Evolutionary conservation across 2,113 vertebrate species (phyloP), one percentile per base, ranked within the genome.

Genomic region (Campylomormyrus tamandua): DNA sequence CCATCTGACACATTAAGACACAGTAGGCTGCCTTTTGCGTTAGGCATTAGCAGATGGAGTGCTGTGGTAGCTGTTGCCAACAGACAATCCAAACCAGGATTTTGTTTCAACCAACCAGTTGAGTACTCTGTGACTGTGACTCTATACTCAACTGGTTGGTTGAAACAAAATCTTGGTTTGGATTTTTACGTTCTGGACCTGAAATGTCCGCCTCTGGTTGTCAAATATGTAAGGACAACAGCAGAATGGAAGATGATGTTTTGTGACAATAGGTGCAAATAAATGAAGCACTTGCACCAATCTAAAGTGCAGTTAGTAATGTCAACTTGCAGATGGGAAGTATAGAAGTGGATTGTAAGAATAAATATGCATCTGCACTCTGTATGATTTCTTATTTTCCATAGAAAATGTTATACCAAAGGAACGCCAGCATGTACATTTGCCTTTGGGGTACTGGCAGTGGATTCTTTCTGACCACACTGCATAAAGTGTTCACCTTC

Each of bases 1-100:
- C 35, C 70, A 52, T 85, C 74, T 87, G 87, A 84, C 62, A 50
- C 62, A 91, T 31, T 84, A 53, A 89, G 90, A 90, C 89, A 91
- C 89, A 70, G 89, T 84, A 87, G 31, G 10, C n/a, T 53, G 70
- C 45, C 85, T 89, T 50, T 86, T 74, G 89, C 74, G 90, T 91
- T 66, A 85, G 83, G 83, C 83, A 45, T 53, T 21, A 87, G 83
- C 89, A 92, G 90, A 92, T 89, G 91, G 91, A 87, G 52, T 31
- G 31, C 27, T 77, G 85, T 31, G 21, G 27, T 85, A 77, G 80
- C 83, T 58, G 83, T 42, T 42, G 39, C 39, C 3, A 42, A 42
- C 39, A 42, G 39, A 42, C 39, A 42, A 42, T 42, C 39, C 39
- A 42, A 42, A 42, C 3, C 39, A 42, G 39, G 39, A 42, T 42